phyloP scores from a whole-genome alignment of 2,888 invertebrate genomes.

The Ischnus inquisitorius region DNA sequence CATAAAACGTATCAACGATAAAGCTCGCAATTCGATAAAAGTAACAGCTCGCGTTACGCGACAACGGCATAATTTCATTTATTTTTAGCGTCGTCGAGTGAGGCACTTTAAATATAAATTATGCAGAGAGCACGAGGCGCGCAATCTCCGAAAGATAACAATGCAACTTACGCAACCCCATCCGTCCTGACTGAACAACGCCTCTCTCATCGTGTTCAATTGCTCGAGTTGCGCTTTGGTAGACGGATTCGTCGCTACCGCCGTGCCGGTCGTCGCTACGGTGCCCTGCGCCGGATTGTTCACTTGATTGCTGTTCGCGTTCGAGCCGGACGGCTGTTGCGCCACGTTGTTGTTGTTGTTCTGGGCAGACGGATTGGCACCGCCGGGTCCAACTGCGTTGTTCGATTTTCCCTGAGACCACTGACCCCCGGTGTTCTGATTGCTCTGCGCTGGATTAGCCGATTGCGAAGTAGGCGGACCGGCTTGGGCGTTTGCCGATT shows the following conservation, averaged over 20 bases:
- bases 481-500: constrained; percentile 85
- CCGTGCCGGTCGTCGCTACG: constrained; percentile 76
- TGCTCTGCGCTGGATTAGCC: constrained; percentile 82
- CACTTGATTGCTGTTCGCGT: constrained; percentile 80
- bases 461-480: constrained; percentile 86
- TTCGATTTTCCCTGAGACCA: constrained; percentile 83
- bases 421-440: constrained; percentile 81
- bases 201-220: constrained; percentile 95
- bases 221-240: constrained; percentile 95
- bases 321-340: constrained; percentile 79
- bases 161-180: constrained; percentile 94
- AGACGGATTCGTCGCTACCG: constrained; percentile 87
- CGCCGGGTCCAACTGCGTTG: constrained; percentile 80
- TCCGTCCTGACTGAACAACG: constrained; percentile 95
- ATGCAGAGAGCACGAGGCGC: too few relatives aligned
- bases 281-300: constrained; percentile 76
- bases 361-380: constrained; percentile 80
- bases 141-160: not conserved
- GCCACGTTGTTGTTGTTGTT: constrained; percentile 81
- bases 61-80: not conserved
- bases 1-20: constrained; percentile 7
- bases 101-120: too few relatives aligned
- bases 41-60: too few relatives aligned
- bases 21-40: not conserved
- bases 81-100: not conserved